Conservation (phyloP, 2,888 invertebrate species). For the Tillus elongatus region DNA sequence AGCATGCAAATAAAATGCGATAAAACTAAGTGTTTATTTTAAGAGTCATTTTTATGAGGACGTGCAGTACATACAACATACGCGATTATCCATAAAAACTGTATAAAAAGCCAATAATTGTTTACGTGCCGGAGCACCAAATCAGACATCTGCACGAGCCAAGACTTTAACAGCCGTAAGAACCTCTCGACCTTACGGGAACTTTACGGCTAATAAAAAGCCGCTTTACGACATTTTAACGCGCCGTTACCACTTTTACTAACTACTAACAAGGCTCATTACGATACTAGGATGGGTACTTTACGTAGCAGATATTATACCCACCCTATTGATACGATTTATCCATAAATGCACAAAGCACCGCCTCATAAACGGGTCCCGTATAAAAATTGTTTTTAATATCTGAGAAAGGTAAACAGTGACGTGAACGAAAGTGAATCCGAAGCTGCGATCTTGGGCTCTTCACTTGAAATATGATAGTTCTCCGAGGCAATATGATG, state of each 20-base stretch:
- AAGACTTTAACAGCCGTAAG: slow-evolving; percentile 24
- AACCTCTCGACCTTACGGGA: slow-evolving; percentile 34
- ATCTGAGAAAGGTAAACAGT: too few relatives aligned
- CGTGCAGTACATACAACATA: too few relatives aligned
- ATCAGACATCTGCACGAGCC: slow-evolving; percentile 32
- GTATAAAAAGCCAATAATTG: slow-evolving; percentile 31
- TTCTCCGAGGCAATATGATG: too few relatives aligned
- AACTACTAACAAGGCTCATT: slow-evolving; percentile 42
- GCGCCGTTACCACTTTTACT: slow-evolving; percentile 41
- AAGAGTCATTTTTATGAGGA: too few relatives aligned
- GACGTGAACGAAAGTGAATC: too few relatives aligned
- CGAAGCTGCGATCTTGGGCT: too few relatives aligned
- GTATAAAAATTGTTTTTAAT: too few relatives aligned
- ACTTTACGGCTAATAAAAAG: slow-evolving; percentile 42
- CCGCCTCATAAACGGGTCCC: too few relatives aligned
- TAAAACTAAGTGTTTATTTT: too few relatives aligned
- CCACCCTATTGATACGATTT: slow-evolving; percentile 14
- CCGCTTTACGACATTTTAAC: slow-evolving; percentile 42
- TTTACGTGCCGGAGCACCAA: slow-evolving; percentile 34
- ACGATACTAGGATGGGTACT: slow-evolving; percentile 38
- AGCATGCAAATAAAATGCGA: too few relatives aligned
- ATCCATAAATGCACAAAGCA: too few relatives aligned
- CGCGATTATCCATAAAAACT: slow-evolving; percentile 13
- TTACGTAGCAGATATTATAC: slow-evolving; percentile 34
- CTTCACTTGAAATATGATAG: too few relatives aligned